Percentiles rank a stretch among this genome's conserved stretches.
Evolutionary conservation across 2,888 invertebrate species (phyloP).

Genomic region (Andricus quercusramuli): DNA sequence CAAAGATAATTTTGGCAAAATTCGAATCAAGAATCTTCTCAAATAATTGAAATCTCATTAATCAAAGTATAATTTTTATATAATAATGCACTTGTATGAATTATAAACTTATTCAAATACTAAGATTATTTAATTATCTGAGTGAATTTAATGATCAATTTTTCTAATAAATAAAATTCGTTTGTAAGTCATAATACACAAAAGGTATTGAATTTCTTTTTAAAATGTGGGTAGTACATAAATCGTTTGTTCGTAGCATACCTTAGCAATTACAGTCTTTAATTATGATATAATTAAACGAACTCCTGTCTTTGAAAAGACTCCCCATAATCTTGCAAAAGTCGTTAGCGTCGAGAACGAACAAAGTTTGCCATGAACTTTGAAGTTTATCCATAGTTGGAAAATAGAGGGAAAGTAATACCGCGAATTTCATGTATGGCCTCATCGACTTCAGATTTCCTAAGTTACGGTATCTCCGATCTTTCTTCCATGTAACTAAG

Average conservation of each 20-base stretch:
- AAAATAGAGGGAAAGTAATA: conserved; percentile 20
- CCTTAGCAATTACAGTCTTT: conserved; percentile 10
- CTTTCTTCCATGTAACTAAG: conserved; percentile 18
- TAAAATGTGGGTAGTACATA: background rate
- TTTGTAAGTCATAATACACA: background rate
- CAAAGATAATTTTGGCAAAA: no score
- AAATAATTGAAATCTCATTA: no score
- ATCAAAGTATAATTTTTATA: no score
- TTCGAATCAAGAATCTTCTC: no score
- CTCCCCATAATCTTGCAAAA: conserved; percentile 33
- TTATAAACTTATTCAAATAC: no score
- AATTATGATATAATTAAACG: conserved; percentile 27
- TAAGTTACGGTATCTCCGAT: conserved; percentile 20
- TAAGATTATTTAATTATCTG: background rate
- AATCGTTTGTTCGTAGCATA: conserved; percentile 5
- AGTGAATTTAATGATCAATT: no score
- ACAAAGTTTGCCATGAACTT: background rate
- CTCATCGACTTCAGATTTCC: conserved; percentile 21
- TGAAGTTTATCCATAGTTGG: conserved; percentile 32
- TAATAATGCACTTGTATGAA: no score
- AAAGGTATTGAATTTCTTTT: background rate
- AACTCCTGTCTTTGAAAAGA: conserved; percentile 22
- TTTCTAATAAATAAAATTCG: background rate
- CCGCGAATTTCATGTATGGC: conserved; percentile 32
- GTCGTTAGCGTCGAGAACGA: conserved; percentile 21